A percentile compares a stretch with the other conserved stretches of the same genome.
Conservation (phyloP, 2,888 invertebrate species). For the Pogonocherus hispidulus region DNA sequence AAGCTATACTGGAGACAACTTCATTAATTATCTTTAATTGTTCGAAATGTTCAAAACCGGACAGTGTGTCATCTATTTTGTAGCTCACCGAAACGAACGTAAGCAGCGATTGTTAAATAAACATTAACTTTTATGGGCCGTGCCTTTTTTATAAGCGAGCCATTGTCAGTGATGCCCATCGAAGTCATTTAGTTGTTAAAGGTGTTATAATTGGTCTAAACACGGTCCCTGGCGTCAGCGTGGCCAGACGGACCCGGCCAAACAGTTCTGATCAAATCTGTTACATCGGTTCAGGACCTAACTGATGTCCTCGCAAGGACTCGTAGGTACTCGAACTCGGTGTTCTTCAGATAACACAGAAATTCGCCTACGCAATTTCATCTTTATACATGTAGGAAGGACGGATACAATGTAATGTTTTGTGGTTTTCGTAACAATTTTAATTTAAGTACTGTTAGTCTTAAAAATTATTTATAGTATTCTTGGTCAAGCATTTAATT, state of each 20-base stretch:
- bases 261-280: slow-evolving; percentile 53
- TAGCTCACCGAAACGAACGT: slow-evolving; percentile 45
- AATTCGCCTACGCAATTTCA: slow-evolving; percentile 49
- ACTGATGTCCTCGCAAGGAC: slow-evolving; percentile 57
- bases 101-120: slow-evolving; percentile 50
- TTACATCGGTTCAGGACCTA: slow-evolving; percentile 50
- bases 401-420: no score
- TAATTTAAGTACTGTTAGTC: no score
- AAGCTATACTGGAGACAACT: no score
- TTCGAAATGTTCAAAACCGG: no score
- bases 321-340: slow-evolving; percentile 36
- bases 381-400: slow-evolving; percentile 21
- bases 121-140: slow-evolving; percentile 56
- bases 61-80: neutral
- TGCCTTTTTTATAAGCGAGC: slow-evolving; percentile 47
- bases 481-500: no score
- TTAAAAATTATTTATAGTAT: no score
- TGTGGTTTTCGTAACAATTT: no score
- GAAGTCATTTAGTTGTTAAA: slow-evolving; percentile 67
- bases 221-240: slow-evolving; percentile 68
- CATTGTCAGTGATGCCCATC: slow-evolving; percentile 65
- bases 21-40: no score
- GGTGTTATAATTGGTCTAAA: slow-evolving; percentile 70
- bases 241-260: slow-evolving; percentile 64
- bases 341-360: slow-evolving; percentile 45